Percentiles rank a stretch among this genome's conserved stretches.
Evolutionary conservation across 2,888 invertebrate genomes (phyloP).

Genomic region (Microctonus brassicae): DNA sequence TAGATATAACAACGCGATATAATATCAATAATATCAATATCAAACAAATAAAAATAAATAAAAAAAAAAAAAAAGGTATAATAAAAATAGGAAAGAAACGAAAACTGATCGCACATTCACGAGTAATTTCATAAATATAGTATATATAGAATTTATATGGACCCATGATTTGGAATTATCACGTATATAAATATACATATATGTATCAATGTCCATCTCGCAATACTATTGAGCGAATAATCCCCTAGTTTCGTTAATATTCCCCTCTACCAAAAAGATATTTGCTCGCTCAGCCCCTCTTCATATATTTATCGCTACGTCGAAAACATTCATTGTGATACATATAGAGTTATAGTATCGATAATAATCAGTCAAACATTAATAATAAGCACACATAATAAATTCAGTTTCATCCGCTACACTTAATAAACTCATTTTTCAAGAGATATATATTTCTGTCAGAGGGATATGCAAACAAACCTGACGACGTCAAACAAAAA

Average conservation of each 20-base stretch:
- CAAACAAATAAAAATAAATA: too few relatives aligned
- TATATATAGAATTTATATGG: not conserved
- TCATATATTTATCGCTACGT: not conserved
- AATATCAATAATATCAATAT: too few relatives aligned
- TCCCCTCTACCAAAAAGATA: not conserved
- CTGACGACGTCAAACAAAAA: not conserved
- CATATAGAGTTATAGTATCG: not conserved
- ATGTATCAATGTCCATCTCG: not conserved
- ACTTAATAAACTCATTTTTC: not conserved
- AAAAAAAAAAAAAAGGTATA: too few relatives aligned
- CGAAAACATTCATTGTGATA: conserved; percentile 13
- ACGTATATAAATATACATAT: not conserved
- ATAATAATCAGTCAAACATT: conserved; percentile 1
- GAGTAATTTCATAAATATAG: not conserved
- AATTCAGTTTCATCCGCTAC: not conserved
- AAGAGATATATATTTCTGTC: not conserved
- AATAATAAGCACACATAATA: not conserved
- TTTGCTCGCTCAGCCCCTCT: not conserved
- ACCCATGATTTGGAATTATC: not conserved
- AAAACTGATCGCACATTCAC: not conserved
- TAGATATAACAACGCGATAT: too few relatives aligned
- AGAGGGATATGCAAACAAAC: not conserved
- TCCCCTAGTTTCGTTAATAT: not conserved
- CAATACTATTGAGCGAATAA: conserved; percentile 10
- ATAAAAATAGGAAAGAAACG: not conserved